A percentile compares a stretch with the other conserved stretches of the same genome.
These are phyloP conservation scores for Circaetus gallicus DNA, from an alignment of 2,113 vertebrate genomes.

Conservation along the genomic window DNA sequence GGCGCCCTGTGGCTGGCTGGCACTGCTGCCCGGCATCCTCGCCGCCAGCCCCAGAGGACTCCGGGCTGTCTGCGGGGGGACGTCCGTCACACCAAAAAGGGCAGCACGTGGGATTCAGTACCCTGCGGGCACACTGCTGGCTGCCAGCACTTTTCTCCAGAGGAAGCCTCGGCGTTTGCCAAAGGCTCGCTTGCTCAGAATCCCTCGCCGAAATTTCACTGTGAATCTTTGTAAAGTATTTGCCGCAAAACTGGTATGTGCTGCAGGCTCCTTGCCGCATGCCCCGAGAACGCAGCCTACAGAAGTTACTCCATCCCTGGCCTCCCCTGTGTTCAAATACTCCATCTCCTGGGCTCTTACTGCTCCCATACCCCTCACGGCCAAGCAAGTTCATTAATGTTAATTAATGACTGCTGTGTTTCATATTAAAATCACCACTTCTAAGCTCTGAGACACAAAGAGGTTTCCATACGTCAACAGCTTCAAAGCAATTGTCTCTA, in stretches of 20 bases:
- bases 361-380: neutral
- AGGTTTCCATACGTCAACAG: slow-evolving; percentile 30
- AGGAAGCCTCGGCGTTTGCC: neutral
- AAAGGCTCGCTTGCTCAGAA: neutral
- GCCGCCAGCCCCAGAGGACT: neutral
- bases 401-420: slow-evolving; percentile 58
- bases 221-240: fast-evolving
- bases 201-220: fast-evolving
- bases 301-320: neutral
- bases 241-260: fast-evolving
- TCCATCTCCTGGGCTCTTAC: neutral
- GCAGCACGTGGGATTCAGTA: neutral
- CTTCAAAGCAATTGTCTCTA: slow-evolving; percentile 41
- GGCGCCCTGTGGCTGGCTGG: neutral
- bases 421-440: slow-evolving; percentile 46
- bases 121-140: neutral
- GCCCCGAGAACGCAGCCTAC: neutral
- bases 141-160: neutral
- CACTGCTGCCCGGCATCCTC: neutral
- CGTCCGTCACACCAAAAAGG: neutral
- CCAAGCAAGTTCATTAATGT: slow-evolving; percentile 41
- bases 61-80: fast-evolving
- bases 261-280: neutral
- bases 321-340: neutral
- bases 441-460: slow-evolving; percentile 24